phyloP scores from a whole-genome alignment of 2,888 invertebrate species.

The Lithophane socia region DNA sequence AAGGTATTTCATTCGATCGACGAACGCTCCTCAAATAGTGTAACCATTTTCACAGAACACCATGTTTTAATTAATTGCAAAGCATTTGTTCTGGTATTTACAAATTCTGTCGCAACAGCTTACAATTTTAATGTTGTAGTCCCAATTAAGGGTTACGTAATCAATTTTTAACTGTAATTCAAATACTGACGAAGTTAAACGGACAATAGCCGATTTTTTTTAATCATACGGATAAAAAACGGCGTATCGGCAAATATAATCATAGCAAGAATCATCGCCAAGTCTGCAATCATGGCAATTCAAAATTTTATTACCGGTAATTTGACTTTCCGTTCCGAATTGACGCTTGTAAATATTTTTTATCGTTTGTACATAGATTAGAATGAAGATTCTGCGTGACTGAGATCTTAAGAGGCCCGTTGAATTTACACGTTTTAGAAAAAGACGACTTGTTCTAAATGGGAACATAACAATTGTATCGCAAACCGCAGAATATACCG shows the following conservation, averaged over 20 bases:
- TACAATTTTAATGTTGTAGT: conserved; percentile 17
- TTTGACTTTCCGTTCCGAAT: conserved; percentile 72
- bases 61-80: conserved; percentile 34
- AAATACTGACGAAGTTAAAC: conserved; percentile 51
- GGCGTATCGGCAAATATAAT: conserved; percentile 64
- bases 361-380: conserved; percentile 53
- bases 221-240: conserved; percentile 49
- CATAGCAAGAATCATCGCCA: conserved; percentile 61
- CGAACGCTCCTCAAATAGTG: conserved; percentile 4
- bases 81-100: conserved; percentile 43
- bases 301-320: conserved; percentile 74
- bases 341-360: conserved; percentile 67
- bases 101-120: conserved; percentile 36
- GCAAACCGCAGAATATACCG: conserved; percentile 30
- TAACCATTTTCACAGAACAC: conserved; percentile 14
- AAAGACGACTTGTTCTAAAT: conserved; percentile 22
- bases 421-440: conserved; percentile 34
- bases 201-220: conserved; percentile 41
- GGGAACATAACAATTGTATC: conserved; percentile 11
- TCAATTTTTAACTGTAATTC: conserved; percentile 38
- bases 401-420: conserved; percentile 36
- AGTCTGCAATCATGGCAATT: conserved; percentile 68
- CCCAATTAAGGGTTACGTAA: conserved; percentile 34
- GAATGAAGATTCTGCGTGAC: conserved; percentile 48
- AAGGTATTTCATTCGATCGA: neutral